Evolutionary conservation across 1,140 invertebrate species (phyloP).

Genomic region (Platyscapa corneri): DNA sequence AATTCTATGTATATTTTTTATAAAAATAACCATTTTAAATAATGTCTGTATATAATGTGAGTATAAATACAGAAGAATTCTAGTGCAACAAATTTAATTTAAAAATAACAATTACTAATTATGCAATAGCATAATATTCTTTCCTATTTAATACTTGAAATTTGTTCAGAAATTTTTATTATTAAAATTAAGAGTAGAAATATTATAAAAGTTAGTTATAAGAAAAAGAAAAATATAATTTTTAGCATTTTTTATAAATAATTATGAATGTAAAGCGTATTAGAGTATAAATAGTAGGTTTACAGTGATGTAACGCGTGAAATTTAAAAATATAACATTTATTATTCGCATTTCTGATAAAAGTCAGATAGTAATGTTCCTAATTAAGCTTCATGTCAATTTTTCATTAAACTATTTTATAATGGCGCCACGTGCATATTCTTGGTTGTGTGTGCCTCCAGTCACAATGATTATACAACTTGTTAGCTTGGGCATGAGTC

Average conservation of each 20-base stretch:
- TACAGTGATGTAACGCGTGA: background rate
- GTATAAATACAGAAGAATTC: too few species aligned
- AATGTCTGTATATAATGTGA: too few species aligned
- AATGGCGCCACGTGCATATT: background rate
- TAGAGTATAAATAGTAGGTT: background rate
- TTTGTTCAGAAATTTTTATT: too few species aligned
- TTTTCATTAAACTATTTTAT: slow-evolving; percentile 39
- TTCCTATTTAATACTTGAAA: too few species aligned
- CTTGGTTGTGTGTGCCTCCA: background rate
- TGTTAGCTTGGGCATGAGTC: slow-evolving; percentile 36
- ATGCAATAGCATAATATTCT: too few species aligned
- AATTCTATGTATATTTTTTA: too few species aligned
- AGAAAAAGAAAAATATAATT: too few species aligned
- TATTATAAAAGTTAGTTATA: too few species aligned
- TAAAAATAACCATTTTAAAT: too few species aligned
- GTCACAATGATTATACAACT: slow-evolving; percentile 12
- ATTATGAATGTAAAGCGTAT: background rate
- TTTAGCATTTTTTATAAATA: background rate
- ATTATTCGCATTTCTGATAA: background rate
- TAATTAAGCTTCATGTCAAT: slow-evolving; percentile 2
- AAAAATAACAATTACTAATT: too few species aligned
- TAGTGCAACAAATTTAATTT: too few species aligned
- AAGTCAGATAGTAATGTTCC: background rate
- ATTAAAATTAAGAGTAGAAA: too few species aligned
- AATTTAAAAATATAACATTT: background rate